phyloP scores from a whole-genome alignment of 2,113 vertebrate genomes.

The Oostethus manadensis region DNA sequence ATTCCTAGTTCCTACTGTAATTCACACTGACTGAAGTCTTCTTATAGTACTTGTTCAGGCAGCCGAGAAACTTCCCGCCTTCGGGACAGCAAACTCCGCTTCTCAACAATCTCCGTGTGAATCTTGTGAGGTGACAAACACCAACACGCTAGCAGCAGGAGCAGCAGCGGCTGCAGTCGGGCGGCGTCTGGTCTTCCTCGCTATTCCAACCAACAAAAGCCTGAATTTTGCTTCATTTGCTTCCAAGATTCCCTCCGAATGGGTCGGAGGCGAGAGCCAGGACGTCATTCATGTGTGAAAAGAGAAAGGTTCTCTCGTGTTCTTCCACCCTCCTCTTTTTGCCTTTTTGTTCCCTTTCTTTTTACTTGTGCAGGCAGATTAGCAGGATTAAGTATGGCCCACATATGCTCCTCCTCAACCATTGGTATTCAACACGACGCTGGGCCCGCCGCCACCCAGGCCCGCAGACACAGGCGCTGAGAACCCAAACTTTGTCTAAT shows the following conservation, averaged over 20 bases:
- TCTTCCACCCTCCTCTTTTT: conserved; percentile 52
- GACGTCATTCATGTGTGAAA: conserved; percentile 59
- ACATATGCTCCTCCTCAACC: conserved; percentile 92
- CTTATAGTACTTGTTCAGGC: no score
- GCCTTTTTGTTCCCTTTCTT: conserved; percentile 64
- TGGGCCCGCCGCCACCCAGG: conserved; percentile 63
- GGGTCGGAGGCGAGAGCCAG: conserved; percentile 47
- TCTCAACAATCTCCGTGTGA: conserved; percentile 13
- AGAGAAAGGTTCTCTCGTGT: conserved; percentile 56
- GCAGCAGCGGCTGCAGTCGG: conserved; percentile 3
- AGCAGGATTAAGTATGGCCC: conserved; percentile 96
- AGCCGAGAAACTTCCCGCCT: no score
- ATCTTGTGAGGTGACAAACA: background rate
- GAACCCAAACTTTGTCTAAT: conserved; percentile 1
- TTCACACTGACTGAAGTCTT: no score
- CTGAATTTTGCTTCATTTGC: conserved; percentile 82
- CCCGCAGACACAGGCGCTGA: background rate
- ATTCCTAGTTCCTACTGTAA: no score
- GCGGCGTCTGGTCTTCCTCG: conserved; percentile 22
- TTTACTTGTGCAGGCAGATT: conserved; percentile 86
- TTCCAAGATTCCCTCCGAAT: conserved; percentile 70
- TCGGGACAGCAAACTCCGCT: no score
- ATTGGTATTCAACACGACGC: conserved; percentile 88
- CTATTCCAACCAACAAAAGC: conserved; percentile 63
- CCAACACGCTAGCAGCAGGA: conserved; percentile 17